A percentile compares a stretch with the other conserved stretches of the same genome.
phyloP scores from a whole-genome alignment of 1,140 invertebrate genomes.

The Charaxes varanes region DNA sequence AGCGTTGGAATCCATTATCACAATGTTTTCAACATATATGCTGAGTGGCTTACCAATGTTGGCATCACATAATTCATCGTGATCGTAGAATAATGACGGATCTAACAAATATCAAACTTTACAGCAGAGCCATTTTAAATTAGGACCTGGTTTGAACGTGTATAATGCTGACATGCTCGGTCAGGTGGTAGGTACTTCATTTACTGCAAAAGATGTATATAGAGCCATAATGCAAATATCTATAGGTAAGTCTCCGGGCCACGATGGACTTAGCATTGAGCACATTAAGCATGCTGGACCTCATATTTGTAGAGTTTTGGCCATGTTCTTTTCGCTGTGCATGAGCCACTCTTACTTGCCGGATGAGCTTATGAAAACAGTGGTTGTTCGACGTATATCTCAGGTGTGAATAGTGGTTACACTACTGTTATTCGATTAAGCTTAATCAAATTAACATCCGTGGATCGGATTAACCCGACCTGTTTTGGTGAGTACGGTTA shows the following conservation, averaged over 20 bases:
- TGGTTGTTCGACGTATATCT: conserved; percentile 17
- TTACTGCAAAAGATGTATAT: neutral
- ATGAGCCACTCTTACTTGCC: conserved; percentile 19
- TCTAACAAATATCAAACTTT: no score
- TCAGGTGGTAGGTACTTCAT: neutral
- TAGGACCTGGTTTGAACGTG: no score
- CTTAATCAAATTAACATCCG: conserved; percentile 32
- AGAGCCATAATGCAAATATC: neutral
- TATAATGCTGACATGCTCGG: no score
- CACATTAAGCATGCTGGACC: conserved; percentile 19
- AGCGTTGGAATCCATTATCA: no score
- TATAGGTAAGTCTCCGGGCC: conserved; percentile 18
- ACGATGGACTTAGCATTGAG: conserved; percentile 26
- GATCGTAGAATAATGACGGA: no score
- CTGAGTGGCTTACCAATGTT: no score
- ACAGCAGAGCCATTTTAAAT: no score
- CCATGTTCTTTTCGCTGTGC: conserved; percentile 23
- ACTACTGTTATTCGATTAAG: conserved; percentile 33
- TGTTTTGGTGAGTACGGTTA: conserved; percentile 14
- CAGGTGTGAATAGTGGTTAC: conserved; percentile 13
- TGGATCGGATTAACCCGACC: conserved; percentile 22
- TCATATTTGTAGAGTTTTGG: conserved; percentile 18
- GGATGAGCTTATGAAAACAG: conserved; percentile 5
- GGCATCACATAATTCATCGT: no score
- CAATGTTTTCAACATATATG: no score